Percentiles rank a stretch among this genome's conserved stretches.
Conservation (phyloP, 2,797 vertebrate species). For the Oreortyx pictus region DNA sequence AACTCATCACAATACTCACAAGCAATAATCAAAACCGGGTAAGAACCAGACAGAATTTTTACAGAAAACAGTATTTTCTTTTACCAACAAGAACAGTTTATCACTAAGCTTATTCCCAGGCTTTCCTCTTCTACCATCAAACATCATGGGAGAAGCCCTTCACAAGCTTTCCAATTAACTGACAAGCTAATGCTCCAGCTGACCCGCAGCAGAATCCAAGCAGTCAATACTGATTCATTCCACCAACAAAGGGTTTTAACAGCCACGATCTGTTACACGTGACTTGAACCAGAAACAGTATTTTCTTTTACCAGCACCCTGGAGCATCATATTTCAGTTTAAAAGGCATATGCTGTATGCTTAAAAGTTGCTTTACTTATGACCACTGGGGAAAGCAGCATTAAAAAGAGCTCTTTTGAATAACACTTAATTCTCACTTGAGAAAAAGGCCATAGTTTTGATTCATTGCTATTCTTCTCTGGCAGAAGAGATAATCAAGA, state of each 20-base stretch:
- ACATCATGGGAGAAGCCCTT: neutral
- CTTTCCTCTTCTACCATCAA: neutral
- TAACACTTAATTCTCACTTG: conserved; percentile 1
- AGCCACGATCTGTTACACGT: neutral
- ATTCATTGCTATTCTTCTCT: conserved; percentile 23
- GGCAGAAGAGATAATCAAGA: conserved; percentile 37
- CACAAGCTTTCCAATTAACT: conserved; percentile 39
- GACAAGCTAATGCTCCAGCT: conserved; percentile 23
- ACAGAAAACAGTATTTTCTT: too few relatives aligned
- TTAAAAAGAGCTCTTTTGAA: conserved; percentile 13
- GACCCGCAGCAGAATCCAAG: neutral
- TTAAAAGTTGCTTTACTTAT: conserved; percentile 41
- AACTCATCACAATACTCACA: neutral
- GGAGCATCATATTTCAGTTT: conserved; percentile 39
- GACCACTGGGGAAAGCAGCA: neutral
- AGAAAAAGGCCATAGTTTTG: neutral
- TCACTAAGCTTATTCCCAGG: neutral
- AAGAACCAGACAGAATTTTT: accelerated
- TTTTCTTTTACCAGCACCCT: conserved; percentile 43
- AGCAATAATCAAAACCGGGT: neutral
- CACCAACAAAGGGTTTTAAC: conserved; percentile 12
- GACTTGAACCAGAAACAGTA: conserved; percentile 48
- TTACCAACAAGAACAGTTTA: neutral
- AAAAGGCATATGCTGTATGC: conserved; percentile 20
- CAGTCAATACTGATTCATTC: conserved; percentile 34